A percentile compares a stretch with the other conserved stretches of the same genome.
These are phyloP conservation scores for Saccostrea echinata DNA, from an alignment of 1,140 invertebrate species.

Conservation along the genomic window DNA sequence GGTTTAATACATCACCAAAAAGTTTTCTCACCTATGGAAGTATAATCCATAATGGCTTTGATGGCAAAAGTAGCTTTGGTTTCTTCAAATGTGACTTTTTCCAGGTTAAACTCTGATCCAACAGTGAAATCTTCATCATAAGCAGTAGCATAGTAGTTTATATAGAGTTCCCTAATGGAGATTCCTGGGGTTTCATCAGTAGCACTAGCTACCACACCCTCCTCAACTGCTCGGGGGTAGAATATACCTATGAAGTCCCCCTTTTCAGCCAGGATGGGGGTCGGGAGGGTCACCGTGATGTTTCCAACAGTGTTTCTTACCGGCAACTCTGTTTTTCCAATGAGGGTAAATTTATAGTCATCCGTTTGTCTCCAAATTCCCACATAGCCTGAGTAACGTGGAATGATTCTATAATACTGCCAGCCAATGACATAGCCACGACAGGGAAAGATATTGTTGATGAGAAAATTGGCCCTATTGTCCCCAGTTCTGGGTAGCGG, in stretches of 20 bases:
- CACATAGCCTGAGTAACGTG: slow-evolving; percentile 57
- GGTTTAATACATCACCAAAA: no score
- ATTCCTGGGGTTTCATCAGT: slow-evolving; percentile 64
- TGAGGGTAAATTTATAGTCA: slow-evolving; percentile 67
- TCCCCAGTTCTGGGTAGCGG: slow-evolving; percentile 67
- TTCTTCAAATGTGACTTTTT: slow-evolving; percentile 45
- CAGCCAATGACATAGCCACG: slow-evolving; percentile 69
- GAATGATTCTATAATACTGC: slow-evolving; percentile 71
- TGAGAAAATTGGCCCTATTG: slow-evolving; percentile 72
- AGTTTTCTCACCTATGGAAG: slow-evolving; percentile 32
- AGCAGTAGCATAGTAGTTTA: slow-evolving; percentile 65
- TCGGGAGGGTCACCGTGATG: slow-evolving; percentile 55
- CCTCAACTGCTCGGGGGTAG: slow-evolving; percentile 64
- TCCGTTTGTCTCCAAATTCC: slow-evolving; percentile 70
- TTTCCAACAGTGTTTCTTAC: slow-evolving; percentile 64
- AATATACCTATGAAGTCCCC: slow-evolving; percentile 76
- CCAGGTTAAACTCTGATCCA: slow-evolving; percentile 61
- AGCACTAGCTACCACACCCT: slow-evolving; percentile 71
- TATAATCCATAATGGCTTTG: slow-evolving; percentile 72
- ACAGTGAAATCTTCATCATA: slow-evolving; percentile 67
- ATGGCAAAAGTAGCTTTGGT: slow-evolving; percentile 71
- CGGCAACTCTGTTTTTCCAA: slow-evolving; percentile 66
- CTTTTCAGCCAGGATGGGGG: slow-evolving; percentile 66
- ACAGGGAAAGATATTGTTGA: slow-evolving; percentile 75
- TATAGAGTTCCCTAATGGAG: slow-evolving; percentile 67